Evolutionary conservation across 2,797 vertebrate species (phyloP), one percentile per base, ranked within the genome.

Genomic region (Danio choprae): DNA sequence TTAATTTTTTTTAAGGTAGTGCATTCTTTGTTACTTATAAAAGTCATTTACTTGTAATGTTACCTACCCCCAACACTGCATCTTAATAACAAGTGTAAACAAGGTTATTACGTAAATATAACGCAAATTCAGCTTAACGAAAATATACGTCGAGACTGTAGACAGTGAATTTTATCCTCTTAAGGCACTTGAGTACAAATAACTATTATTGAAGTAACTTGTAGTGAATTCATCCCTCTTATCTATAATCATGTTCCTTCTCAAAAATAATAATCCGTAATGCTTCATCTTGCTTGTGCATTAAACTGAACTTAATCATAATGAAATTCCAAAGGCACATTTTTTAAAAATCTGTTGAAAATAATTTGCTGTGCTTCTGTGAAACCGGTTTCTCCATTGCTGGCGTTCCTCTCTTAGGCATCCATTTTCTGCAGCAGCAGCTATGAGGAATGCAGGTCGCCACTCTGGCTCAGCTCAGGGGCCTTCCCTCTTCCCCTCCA

Each of bases 361-460:
- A 46, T 65, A 7, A 13, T 64, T n/a, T 64, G n/a, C n/a, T 1
- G 6, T 10, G 5, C 22, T 38, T 50, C 46, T 38, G 12, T 43
- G 4, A 56, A 72, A 18, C 67, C 36, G 18, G 38, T 43, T 12
- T 71, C 53, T 20, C 40, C 7, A 7, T 41, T 74, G 22, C 43
- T 62, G 18, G 58, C 36, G 12, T 51, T 63, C 18, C 7, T 48
- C 29, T 58, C 20, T 50, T 15, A 67, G 63, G 51, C 74, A 50
- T 86, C 79, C 80, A 82, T 65, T 79, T 68, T 83, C 81, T 88
- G n/a, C 64, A 67, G 64, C 70, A 71, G 85, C 81, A 80, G 79
- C 84, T 13, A 77, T 63, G 81, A 87, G 82, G 83, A 85, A 83
- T 86, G 87, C 82, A 80, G 78, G 79, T 90, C 88, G 59, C 84